Evolutionary conservation across 2,888 invertebrate genomes (phyloP).

Genomic region (Philaethria dido): DNA sequence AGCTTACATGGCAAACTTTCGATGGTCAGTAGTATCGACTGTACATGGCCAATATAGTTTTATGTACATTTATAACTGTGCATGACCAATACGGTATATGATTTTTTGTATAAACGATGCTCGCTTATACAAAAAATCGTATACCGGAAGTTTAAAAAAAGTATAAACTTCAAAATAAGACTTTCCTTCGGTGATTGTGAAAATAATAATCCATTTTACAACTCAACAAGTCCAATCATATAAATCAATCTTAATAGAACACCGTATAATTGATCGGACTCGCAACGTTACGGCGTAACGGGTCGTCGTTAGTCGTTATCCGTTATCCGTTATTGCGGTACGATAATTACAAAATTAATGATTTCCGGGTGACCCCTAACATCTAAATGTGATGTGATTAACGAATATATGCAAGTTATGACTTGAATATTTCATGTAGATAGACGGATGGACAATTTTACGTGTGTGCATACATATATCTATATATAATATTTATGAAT

Average conservation of each 20-base stretch:
- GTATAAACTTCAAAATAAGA: not conserved
- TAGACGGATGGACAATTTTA: not conserved
- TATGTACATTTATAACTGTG: too few relatives aligned
- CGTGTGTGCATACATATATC: too few relatives aligned
- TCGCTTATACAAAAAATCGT: not conserved
- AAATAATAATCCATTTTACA: conserved; percentile 7
- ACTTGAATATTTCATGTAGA: not conserved
- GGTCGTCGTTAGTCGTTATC: conserved; percentile 12
- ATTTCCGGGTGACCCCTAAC: conserved; percentile 8
- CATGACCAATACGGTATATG: too few relatives aligned
- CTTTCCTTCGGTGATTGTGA: not conserved
- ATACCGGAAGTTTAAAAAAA: not conserved
- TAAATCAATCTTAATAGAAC: conserved; percentile 23
- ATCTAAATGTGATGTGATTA: not conserved
- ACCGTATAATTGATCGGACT: conserved; percentile 15
- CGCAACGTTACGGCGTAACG: conserved; percentile 9
- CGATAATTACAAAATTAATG: conserved; percentile 15
- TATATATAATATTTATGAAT: too few relatives aligned
- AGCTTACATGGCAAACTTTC: too few relatives aligned
- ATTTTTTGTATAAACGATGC: too few relatives aligned
- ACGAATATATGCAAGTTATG: not conserved
- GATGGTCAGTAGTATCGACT: too few relatives aligned
- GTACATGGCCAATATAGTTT: too few relatives aligned
- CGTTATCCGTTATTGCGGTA: conserved; percentile 26
- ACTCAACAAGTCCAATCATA: conserved; percentile 18